phyloP scores from a whole-genome alignment of 2,888 invertebrate species.

The Microplitis manilae region DNA sequence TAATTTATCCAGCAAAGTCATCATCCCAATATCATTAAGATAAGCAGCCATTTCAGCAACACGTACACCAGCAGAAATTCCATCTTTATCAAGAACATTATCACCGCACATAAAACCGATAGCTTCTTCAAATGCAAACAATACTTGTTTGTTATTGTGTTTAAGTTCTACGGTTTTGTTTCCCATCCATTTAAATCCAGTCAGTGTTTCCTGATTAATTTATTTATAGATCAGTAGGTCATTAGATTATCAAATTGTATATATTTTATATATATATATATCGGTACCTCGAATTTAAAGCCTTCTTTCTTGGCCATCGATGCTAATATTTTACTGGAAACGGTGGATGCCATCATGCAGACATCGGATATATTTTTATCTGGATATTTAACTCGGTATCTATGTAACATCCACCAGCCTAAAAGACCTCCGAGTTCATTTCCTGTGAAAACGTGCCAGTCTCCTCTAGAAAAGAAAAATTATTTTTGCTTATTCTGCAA shows the following conservation, averaged over 20 bases:
- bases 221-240: no score
- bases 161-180: slow-evolving; percentile 85
- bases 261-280: slow-evolving; percentile 1
- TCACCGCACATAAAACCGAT: slow-evolving; percentile 98
- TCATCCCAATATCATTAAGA: slow-evolving; percentile 75
- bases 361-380: slow-evolving; percentile 75
- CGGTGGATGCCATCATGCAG: slow-evolving; percentile 93
- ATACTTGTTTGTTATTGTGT: slow-evolving; percentile 80
- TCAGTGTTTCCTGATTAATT: slow-evolving; percentile 84
- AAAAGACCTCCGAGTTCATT: slow-evolving; percentile 95
- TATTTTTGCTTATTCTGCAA: slow-evolving; percentile 15
- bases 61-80: slow-evolving; percentile 89
- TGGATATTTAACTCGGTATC: slow-evolving; percentile 74
- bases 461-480: slow-evolving; percentile 72
- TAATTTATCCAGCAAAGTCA: slow-evolving; percentile 78
- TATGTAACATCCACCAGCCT: slow-evolving; percentile 92
- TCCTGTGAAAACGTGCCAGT: slow-evolving; percentile 93
- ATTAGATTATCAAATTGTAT: neutral
- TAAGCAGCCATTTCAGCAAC: slow-evolving; percentile 84
- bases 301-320: slow-evolving; percentile 87
- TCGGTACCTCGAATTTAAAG: slow-evolving; percentile 77
- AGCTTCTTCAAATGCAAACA: slow-evolving; percentile 98
- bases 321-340: slow-evolving; percentile 94
- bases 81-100: slow-evolving; percentile 95
- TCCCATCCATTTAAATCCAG: slow-evolving; percentile 99